These are phyloP conservation scores for Dinomys branickii DNA, from an alignment of 2,113 vertebrate genomes.

Conservation along the genomic window DNA sequence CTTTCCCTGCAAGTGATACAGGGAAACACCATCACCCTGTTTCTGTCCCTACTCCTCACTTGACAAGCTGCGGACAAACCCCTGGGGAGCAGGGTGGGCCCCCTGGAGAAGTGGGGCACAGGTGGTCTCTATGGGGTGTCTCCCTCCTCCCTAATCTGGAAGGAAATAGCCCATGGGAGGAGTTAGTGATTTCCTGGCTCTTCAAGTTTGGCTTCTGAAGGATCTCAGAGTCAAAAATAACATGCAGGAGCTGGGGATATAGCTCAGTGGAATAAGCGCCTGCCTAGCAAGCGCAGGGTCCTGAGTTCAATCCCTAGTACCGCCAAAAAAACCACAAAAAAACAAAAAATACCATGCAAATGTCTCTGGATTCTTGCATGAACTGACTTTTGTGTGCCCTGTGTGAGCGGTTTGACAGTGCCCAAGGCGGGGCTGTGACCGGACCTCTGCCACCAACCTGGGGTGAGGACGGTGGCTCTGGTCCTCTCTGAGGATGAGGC, in stretches of 20 bases:
- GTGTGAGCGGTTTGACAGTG: too few relatives aligned
- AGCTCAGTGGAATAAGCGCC: too few relatives aligned
- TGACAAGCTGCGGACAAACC: rapidly evolving
- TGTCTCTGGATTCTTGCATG: not conserved
- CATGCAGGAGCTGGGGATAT: too few relatives aligned
- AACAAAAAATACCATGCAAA: too few relatives aligned
- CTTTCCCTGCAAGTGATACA: rapidly evolving
- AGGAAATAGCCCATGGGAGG: rapidly evolving
- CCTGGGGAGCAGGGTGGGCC: not conserved
- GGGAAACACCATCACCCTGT: rapidly evolving
- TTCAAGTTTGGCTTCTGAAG: not conserved
- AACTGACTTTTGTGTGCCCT: rapidly evolving
- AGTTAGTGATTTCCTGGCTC: not conserved
- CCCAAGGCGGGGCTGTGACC: not conserved
- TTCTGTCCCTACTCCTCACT: not conserved
- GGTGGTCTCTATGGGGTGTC: rapidly evolving
- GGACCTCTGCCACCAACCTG: not conserved
- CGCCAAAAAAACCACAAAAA: too few relatives aligned
- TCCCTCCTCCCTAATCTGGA: not conserved
- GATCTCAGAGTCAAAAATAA: not conserved
- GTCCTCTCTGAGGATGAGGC: not conserved
- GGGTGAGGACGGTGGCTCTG: not conserved
- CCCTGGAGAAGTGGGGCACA: not conserved
- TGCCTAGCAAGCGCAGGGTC: too few relatives aligned
- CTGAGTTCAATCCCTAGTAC: too few relatives aligned